phyloP scores from a whole-genome alignment of 2,888 invertebrate genomes.

The Diabrotica balteata region DNA sequence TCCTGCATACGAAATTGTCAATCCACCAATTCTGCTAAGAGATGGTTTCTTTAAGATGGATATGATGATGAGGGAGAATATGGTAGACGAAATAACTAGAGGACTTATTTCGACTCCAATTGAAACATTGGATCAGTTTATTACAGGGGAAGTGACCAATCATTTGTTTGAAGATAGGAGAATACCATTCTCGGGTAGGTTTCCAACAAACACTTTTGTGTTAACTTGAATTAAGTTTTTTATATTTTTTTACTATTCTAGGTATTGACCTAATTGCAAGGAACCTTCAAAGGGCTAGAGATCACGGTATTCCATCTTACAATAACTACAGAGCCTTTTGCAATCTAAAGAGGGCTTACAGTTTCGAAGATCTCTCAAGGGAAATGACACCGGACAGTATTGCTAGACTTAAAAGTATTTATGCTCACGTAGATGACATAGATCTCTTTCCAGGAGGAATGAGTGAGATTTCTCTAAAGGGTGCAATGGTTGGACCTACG shows the following conservation, averaged over 20 bases:
- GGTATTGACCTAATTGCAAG: constrained; percentile 89
- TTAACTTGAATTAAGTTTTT: neutral
- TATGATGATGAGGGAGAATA: constrained; percentile 73
- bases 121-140: constrained; percentile 92
- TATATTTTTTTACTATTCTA: neutral
- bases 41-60: constrained; percentile 94
- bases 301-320: constrained; percentile 88
- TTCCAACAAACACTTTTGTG: too few relatives aligned
- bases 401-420: constrained; percentile 78
- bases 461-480: constrained; percentile 86
- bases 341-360: constrained; percentile 82
- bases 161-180: constrained; percentile 91
- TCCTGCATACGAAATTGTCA: constrained; percentile 78
- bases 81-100: constrained; percentile 85
- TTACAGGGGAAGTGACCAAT: constrained; percentile 93
- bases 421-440: constrained; percentile 92
- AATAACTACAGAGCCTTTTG: constrained; percentile 91
- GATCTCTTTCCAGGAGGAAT: constrained; percentile 96
- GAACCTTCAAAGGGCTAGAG: constrained; percentile 85
- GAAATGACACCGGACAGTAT: constrained; percentile 88
- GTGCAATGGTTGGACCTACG: constrained; percentile 92
- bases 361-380: constrained; percentile 85
- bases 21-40: constrained; percentile 82
- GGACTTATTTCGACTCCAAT: constrained; percentile 89
- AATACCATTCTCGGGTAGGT: constrained; percentile 83